These are phyloP conservation scores for Aphaenogaster floridana DNA, from an alignment of 1,140 invertebrate genomes.

Conservation along the genomic window DNA sequence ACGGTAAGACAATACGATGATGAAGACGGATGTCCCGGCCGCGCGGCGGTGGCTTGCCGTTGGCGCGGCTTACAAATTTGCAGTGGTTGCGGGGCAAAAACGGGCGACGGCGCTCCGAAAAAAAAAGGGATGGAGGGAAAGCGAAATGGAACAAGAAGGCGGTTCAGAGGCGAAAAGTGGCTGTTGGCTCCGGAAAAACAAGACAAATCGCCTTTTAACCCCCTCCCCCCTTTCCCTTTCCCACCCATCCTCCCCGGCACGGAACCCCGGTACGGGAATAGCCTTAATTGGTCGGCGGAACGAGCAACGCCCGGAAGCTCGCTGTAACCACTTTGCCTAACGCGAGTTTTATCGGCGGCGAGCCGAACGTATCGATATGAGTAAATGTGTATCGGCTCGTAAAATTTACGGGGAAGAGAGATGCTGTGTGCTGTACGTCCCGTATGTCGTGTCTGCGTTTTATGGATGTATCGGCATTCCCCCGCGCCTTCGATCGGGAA, in stretches of 20 bases:
- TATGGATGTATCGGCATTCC: constrained; percentile 75
- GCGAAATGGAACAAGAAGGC: constrained; percentile 44
- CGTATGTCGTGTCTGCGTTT: constrained; percentile 78
- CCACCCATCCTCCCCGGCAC: not conserved
- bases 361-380: constrained; percentile 55
- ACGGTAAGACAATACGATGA: constrained; percentile 57
- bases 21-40: constrained; percentile 68
- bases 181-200: constrained; percentile 65
- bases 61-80: constrained; percentile 69
- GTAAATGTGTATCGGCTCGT: constrained; percentile 79
- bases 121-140: constrained; percentile 53
- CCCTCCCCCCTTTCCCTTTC: constrained; percentile 38
- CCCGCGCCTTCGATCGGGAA: constrained; percentile 48
- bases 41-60: constrained; percentile 5
- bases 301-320: constrained; percentile 75
- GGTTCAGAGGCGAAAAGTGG: constrained; percentile 39
- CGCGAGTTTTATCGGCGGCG: constrained; percentile 81
- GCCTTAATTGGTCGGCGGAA: constrained; percentile 80
- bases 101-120: not conserved
- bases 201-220: constrained; percentile 82
- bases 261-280: constrained; percentile 40
- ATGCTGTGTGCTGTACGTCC: constrained; percentile 43
- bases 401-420: constrained; percentile 80
- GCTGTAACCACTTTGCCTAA: constrained; percentile 81
- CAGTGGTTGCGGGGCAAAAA: constrained; percentile 68